Evolutionary conservation across 1,140 invertebrate genomes (phyloP).

Genomic region (Drosophila varians): DNA sequence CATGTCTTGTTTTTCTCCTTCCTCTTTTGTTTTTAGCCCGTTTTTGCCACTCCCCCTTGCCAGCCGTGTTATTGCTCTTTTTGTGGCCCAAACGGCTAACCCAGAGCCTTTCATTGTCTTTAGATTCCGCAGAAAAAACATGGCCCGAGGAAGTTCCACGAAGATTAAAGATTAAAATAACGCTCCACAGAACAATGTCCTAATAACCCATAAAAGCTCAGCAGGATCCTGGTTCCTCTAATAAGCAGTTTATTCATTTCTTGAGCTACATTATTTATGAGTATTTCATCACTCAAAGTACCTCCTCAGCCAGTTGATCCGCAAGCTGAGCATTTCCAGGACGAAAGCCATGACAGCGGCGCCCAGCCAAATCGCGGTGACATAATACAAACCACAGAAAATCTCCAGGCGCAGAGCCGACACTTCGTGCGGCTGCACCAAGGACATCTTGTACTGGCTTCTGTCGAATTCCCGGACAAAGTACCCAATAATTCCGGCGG

Average conservation of each 20-base stretch:
- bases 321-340: slow-evolving; percentile 44
- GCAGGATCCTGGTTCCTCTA: too few relatives aligned
- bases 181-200: background rate
- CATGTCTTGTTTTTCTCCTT: slow-evolving; percentile 42
- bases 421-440: background rate
- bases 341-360: slow-evolving; percentile 29
- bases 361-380: slow-evolving; percentile 21
- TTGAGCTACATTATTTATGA: background rate
- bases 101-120: slow-evolving; percentile 53
- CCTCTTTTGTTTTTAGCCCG: background rate
- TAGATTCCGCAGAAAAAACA: slow-evolving; percentile 25
- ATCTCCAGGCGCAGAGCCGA: slow-evolving; percentile 19
- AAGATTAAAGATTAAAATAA: background rate
- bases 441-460: background rate
- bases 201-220: too few relatives aligned
- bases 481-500: slow-evolving; percentile 52
- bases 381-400: slow-evolving; percentile 44
- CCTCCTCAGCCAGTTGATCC: slow-evolving; percentile 33
- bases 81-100: slow-evolving; percentile 40
- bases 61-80: slow-evolving; percentile 32
- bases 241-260: background rate
- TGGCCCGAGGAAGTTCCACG: slow-evolving; percentile 19
- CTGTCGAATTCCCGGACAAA: slow-evolving; percentile 42
- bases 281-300: slow-evolving; percentile 25
- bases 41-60: slow-evolving; percentile 1